Conservation (phyloP, 1,140 invertebrate genomes). For the Pristionchus pacificus region DNA sequence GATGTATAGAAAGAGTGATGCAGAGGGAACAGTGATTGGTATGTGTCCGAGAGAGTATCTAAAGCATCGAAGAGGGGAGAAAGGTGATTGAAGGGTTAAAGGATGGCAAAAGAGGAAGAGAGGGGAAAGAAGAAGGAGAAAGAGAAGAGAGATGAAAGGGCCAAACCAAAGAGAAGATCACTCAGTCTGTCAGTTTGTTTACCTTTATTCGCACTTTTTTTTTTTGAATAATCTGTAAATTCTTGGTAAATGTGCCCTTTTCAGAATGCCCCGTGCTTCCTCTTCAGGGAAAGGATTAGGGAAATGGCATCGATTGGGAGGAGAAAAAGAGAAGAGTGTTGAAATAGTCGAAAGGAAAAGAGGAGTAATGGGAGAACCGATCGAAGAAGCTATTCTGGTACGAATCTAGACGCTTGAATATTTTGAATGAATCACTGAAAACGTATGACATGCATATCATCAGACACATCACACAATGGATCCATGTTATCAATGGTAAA, state of each 20-base stretch:
- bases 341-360: neutral
- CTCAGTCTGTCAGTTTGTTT: constrained; percentile 1
- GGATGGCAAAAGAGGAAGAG: neutral
- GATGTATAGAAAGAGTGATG: no score
- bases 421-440: neutral
- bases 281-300: neutral
- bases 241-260: neutral
- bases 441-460: no score
- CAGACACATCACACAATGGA: no score
- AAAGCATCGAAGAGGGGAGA: no score
- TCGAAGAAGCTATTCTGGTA: neutral
- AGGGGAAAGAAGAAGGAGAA: neutral
- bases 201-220: no score
- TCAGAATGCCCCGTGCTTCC: neutral
- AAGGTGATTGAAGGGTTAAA: neutral
- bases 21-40: no score
- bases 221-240: no score
- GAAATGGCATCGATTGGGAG: neutral
- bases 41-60: no score
- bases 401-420: no score
- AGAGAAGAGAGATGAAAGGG: no score
- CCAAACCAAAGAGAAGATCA: neutral
- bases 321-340: neutral
- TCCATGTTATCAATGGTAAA: no score
- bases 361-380: neutral